Evolutionary conservation across 2,113 vertebrate genomes (phyloP).

Genomic region (Pomatostomus ruficeps): DNA sequence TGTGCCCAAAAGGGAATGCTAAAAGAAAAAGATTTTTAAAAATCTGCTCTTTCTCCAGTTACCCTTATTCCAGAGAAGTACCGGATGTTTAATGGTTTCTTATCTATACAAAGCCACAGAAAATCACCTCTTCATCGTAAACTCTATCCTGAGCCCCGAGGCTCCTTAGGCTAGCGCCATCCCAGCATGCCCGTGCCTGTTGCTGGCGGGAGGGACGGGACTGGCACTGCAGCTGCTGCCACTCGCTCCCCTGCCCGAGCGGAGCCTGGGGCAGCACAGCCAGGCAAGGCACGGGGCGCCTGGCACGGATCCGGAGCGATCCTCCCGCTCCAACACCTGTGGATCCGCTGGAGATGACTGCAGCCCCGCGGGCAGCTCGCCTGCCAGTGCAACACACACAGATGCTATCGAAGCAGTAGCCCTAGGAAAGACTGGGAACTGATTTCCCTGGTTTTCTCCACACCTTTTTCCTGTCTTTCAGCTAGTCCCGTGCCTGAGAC

Average conservation of each 20-base stretch:
- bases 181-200: fast-evolving
- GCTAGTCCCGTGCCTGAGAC: not conserved
- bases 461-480: not conserved
- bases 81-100: not conserved
- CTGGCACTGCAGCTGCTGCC: not conserved
- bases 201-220: not conserved
- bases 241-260: fast-evolving
- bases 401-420: not conserved
- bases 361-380: not conserved
- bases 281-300: not conserved
- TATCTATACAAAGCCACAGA: not conserved
- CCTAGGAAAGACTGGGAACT: not conserved
- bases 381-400: not conserved
- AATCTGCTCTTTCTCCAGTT: not conserved
- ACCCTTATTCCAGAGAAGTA: not conserved
- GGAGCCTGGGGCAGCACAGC: fast-evolving
- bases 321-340: not conserved
- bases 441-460: not conserved
- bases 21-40: not conserved
- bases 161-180: fast-evolving
- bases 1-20: not conserved
- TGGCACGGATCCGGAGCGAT: fast-evolving
- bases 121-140: not conserved
- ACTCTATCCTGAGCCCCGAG: not conserved
- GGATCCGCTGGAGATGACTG: not conserved